A percentile compares a stretch with the other conserved stretches of the same genome.
These are phyloP conservation scores for Phrynosoma blainvillii DNA, from an alignment of 2,113 vertebrate genomes.

Conservation along the genomic window DNA sequence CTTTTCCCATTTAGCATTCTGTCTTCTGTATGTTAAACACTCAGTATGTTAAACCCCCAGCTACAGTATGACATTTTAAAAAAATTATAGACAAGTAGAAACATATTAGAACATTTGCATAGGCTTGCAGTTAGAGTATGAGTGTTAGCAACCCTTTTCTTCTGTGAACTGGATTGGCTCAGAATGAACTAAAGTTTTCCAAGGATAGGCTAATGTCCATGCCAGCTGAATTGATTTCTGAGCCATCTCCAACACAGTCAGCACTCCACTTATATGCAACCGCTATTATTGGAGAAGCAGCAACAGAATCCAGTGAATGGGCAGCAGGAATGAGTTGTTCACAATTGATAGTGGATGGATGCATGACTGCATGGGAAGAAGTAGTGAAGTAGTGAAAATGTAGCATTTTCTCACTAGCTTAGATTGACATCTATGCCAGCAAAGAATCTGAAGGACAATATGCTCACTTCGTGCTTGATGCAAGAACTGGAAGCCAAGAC, in stretches of 20 bases:
- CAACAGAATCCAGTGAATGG: too few relatives aligned
- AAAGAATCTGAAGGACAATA: too few relatives aligned
- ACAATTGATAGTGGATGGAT: too few relatives aligned
- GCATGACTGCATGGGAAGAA: background rate
- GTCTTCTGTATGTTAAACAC: background rate
- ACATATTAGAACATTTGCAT: background rate
- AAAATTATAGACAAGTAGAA: background rate
- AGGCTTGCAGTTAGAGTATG: background rate
- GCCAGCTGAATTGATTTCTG: background rate
- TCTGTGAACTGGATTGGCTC: background rate
- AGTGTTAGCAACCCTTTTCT: background rate
- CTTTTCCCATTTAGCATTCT: slow-evolving; percentile 14
- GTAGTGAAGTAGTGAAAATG: background rate
- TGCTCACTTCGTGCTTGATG: background rate
- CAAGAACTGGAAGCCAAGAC: background rate
- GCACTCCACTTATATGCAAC: background rate
- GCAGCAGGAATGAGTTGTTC: too few relatives aligned
- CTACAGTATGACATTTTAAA: background rate
- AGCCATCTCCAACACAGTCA: background rate
- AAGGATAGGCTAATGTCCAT: background rate
- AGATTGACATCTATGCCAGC: background rate
- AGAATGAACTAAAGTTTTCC: background rate
- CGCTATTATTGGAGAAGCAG: background rate
- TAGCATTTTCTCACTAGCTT: background rate
- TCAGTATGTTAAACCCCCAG: background rate